phyloP scores from a whole-genome alignment of 2,888 invertebrate species.

The Loripinus fragilis region DNA sequence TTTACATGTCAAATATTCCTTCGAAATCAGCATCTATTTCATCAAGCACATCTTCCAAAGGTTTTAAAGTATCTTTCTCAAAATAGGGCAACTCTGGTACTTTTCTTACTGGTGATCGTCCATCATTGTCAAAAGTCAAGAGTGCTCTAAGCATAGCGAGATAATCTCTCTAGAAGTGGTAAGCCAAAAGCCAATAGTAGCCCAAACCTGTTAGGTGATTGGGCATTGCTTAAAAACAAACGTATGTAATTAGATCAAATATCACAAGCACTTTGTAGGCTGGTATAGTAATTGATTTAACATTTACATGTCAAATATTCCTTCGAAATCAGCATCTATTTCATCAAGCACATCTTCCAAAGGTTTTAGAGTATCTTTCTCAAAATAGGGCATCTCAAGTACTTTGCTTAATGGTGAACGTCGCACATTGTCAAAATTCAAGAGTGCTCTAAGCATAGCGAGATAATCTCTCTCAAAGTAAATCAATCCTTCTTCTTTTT shows the following conservation, averaged over 20 bases:
- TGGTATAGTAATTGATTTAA: too few species aligned
- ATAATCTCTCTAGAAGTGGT: constrained; percentile 54
- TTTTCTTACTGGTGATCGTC: constrained; percentile 42
- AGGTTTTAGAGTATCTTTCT: constrained; percentile 1
- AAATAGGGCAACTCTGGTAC: constrained; percentile 47
- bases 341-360: constrained; percentile 51
- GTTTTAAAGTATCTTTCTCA: constrained; percentile 3
- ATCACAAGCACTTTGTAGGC: too few species aligned
- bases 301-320: constrained; percentile 40
- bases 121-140: constrained; percentile 45
- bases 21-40: constrained; percentile 59
- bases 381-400: constrained; percentile 44
- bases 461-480: constrained; percentile 55
- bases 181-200: too few species aligned
- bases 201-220: too few species aligned
- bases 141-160: constrained; percentile 49
- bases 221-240: too few species aligned
- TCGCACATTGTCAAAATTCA: constrained; percentile 45
- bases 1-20: constrained; percentile 44
- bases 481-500: constrained; percentile 50
- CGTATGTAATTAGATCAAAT: too few species aligned
- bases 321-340: constrained; percentile 56
- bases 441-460: constrained; percentile 46
- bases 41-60: constrained; percentile 45
- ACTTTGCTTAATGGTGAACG: constrained; percentile 44